Evolutionary conservation across 1,140 invertebrate species (phyloP), one percentile per base, ranked within the genome.

Genomic region (Sinonovacula constricta): DNA sequence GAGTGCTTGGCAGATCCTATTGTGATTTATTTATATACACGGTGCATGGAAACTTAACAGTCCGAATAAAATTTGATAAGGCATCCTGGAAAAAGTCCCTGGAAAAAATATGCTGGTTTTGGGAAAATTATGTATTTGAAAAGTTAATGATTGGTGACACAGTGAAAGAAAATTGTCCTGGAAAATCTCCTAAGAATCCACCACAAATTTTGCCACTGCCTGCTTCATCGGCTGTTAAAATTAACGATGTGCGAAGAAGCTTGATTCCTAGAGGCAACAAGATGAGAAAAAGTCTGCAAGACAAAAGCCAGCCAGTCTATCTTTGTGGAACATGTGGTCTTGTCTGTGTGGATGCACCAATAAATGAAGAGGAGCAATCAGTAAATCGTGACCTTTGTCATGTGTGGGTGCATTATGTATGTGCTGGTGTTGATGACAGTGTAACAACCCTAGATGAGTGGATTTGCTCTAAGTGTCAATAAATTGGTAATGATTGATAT

Each of bases 21-120:
- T 75, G 71, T 66, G 71, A 75, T 26, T 56, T 75, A 12, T 65
- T 75, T 75, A 30, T 75, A 7, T 75, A 54, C 33, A 75, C 71
- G 1, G 36, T 53, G 36, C 71, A 75, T 66, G 71, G 71, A 12
- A 26, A 66, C 34, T 18, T 75, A 12, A 5, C 14, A 10, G 26
- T 56, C 3, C n/a, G 62, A 26, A 33, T 60, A 26, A n/a, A 24
- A 15, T 65, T 56, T 56, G 51, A 66, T 66, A 2, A 53, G 28
- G 4, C 14, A 12, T 75, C 66, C 28, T 65, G 71, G 62, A n/a
- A 18, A 33, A 53, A 7, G 1, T 28, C 56, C 12, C 14, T 15
- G 18, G 31, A 75, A 56, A 34, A 65, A 7, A 4, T 75, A 24
- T 12, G n/a, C 12, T 75, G 60, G 49, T 75, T 75, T 28, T 75